A percentile compares a stretch with the other conserved stretches of the same genome.
phyloP scores from a whole-genome alignment of 2,113 vertebrate species.

The Saguinus midas region DNA sequence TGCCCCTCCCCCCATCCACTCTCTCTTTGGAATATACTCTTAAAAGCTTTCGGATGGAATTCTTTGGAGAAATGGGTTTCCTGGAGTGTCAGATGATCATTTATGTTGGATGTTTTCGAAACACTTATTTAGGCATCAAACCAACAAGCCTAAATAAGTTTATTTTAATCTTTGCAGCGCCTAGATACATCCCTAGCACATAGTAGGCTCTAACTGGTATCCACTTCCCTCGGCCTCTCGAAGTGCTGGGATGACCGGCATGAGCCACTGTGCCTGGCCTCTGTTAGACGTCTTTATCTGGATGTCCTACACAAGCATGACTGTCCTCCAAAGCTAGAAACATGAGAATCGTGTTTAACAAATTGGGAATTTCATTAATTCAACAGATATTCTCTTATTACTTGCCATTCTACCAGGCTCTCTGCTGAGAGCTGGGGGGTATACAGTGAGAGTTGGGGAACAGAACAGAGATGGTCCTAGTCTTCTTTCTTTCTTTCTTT shows the following conservation, averaged over 20 bases:
- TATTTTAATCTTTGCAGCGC: not conserved
- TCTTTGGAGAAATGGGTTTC: not conserved
- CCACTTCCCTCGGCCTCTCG: too few relatives aligned
- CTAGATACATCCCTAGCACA: not conserved
- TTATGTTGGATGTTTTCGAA: not conserved
- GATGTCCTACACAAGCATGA: not conserved
- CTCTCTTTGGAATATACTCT: not conserved
- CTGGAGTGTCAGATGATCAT: not conserved
- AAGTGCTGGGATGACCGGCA: too few relatives aligned
- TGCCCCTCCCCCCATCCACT: not conserved
- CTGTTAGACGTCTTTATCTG: not conserved
- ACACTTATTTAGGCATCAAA: too few relatives aligned
- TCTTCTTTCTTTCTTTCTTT: not conserved
- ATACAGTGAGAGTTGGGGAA: not conserved
- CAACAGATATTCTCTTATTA: not conserved
- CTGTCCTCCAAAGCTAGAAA: not conserved
- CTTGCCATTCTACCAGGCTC: not conserved
- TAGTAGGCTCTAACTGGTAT: not conserved
- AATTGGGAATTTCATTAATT: slow-evolving; percentile 35
- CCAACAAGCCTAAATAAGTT: too few relatives aligned
- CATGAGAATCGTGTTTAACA: not conserved
- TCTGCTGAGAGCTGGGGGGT: not conserved
- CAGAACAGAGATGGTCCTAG: not conserved
- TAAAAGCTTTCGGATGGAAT: not conserved
- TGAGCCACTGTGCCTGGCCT: too few relatives aligned